Evolutionary conservation across 1,140 invertebrate genomes (phyloP).

Genomic region (Procambarus virginalis): DNA sequence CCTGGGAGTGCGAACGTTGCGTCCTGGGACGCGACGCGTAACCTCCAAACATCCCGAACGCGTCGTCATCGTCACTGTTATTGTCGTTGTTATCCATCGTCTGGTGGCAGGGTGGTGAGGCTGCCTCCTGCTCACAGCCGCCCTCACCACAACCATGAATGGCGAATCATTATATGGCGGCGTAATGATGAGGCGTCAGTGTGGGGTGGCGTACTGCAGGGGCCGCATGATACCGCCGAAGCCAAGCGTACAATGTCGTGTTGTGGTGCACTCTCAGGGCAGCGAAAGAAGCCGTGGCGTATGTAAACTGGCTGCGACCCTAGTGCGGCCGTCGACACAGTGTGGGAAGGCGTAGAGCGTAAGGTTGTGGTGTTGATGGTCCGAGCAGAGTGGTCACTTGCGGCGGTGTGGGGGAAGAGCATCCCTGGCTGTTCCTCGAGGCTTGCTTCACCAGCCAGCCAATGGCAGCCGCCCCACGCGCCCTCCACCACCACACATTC

Average conservation of each 20-base stretch:
- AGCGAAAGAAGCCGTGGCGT: no score
- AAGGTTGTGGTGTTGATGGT: neutral
- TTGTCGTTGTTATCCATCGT: conserved; percentile 22
- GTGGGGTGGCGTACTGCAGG: no score
- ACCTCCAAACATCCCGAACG: conserved; percentile 39
- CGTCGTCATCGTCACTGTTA: conserved; percentile 54
- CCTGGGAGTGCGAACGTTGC: conserved; percentile 34
- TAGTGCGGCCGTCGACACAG: neutral
- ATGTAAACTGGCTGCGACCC: no score
- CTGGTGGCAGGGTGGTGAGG: neutral
- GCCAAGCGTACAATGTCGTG: no score
- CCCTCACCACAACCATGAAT: conserved; percentile 11
- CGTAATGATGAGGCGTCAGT: neutral
- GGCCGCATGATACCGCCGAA: no score
- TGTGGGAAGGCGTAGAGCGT: neutral
- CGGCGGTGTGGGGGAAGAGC: neutral
- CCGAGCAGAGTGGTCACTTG: neutral
- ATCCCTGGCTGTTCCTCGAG: neutral
- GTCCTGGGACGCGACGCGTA: conserved; percentile 40
- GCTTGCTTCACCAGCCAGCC: neutral
- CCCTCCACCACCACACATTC: neutral
- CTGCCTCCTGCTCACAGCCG: neutral
- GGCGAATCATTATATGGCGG: neutral
- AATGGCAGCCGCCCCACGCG: neutral
- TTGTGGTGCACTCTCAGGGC: no score